Conservation (phyloP, 1,140 invertebrate species). For the Protaetia brevitarsis region DNA sequence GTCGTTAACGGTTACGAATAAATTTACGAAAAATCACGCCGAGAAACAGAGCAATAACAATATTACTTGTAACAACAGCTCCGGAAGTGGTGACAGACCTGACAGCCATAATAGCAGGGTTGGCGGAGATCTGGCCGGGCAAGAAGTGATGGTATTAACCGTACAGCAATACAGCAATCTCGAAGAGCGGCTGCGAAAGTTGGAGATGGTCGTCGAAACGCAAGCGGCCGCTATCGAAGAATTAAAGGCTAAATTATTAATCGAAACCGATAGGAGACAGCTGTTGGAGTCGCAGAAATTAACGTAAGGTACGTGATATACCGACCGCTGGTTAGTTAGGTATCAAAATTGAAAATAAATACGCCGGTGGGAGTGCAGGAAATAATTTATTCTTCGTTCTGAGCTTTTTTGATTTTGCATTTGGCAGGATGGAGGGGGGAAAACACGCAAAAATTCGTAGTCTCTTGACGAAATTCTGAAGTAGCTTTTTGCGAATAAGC, state of each 20-base stretch:
- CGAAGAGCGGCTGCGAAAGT: conserved; percentile 53
- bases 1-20: not conserved
- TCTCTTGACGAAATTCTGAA: no score
- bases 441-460: no score
- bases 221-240: conserved; percentile 60
- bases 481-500: no score
- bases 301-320: conserved; percentile 58
- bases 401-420: no score
- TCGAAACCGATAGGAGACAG: conserved; percentile 58
- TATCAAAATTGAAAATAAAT: not conserved
- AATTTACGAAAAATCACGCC: not conserved
- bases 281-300: conserved; percentile 58
- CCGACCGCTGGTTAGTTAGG: conserved; percentile 2
- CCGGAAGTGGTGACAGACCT: not conserved
- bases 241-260: conserved; percentile 52
- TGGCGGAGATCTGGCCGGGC: not conserved
- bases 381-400: no score
- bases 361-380: no score
- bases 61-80: not conserved
- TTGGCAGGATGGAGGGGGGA: no score
- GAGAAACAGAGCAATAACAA: not conserved
- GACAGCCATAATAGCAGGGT: not conserved
- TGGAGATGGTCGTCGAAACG: conserved; percentile 58
- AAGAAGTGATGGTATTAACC: conserved; percentile 17
- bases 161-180: conserved; percentile 43